Evolutionary conservation across 2,797 vertebrate genomes (phyloP), one percentile per base, ranked within the genome.

Genomic region (Paramormyrops hopkinsi): DNA sequence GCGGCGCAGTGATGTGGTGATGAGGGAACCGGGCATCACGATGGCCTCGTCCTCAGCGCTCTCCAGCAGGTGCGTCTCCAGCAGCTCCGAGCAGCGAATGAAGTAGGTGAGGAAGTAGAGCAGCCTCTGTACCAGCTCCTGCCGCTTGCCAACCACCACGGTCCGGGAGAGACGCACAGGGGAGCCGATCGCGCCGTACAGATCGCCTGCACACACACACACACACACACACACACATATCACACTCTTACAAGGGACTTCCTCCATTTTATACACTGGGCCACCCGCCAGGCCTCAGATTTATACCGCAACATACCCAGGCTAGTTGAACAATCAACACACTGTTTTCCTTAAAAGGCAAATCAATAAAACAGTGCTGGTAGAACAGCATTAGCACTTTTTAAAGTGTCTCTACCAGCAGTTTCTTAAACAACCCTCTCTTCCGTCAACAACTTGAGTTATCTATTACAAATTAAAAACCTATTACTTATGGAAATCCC

Each of bases 21-120:
- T 99, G 92, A 99, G 97, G 4, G 98, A 98, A 65, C 98, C 99
- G 1, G 97, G 98, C 96, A 99, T 97, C 89, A 98, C 97, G 0
- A 99, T 99, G 90, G 98, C 97, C 93, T 99, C 98, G 22, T 99
- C 98, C 91, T 99, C 98, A 2, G 97, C 97, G 0, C 96, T 97
- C 93, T 98, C 98, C 94, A 98, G 93, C 90, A 98, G 96, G 94
- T 98, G 97, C 0, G 97, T 99, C 96, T 99, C 99, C 92, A 99
- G 96, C 88, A 99, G 96, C 91, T 99, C 99, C 0, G 99, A 99
- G 93, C 99, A 99, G 93, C 99, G 97, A 93, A 99, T 98, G 93
- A 99, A 99, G 93, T 99, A 99, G 50, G 99, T 99, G 88, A 99
- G 98, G 91, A 99, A 96, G 54, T 99, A 99, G 88, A 99, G 98